Percentiles rank a stretch among this genome's conserved stretches.
phyloP scores from a whole-genome alignment of 2,888 invertebrate genomes.

The Pasiphila rectangulata region DNA sequence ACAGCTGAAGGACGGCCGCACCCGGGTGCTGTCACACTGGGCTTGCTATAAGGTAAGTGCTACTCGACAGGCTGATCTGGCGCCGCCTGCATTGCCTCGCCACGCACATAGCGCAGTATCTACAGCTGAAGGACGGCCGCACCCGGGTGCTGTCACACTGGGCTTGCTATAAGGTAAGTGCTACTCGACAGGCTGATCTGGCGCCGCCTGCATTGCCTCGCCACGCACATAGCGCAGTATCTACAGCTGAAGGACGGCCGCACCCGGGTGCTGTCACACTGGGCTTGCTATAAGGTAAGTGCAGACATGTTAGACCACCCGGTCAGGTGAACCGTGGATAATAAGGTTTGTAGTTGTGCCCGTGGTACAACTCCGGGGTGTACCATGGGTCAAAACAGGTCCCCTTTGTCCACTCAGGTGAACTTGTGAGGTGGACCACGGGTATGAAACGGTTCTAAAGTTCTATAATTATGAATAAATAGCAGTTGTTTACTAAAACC shows the following conservation, averaged over 20 bases:
- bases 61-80: slow-evolving; percentile 93
- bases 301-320: no score
- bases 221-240: slow-evolving; percentile 93
- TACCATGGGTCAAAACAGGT: no score
- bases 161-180: slow-evolving; percentile 97
- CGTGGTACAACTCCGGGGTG: no score
- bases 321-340: no score
- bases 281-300: slow-evolving; percentile 98
- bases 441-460: no score
- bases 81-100: slow-evolving; percentile 95
- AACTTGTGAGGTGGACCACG: no score
- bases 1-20: slow-evolving; percentile 91
- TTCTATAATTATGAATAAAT: no score
- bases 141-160: slow-evolving; percentile 96
- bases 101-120: slow-evolving; percentile 92
- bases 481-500: no score
- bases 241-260: slow-evolving; percentile 92
- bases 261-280: slow-evolving; percentile 94
- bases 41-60: slow-evolving; percentile 96
- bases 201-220: slow-evolving; percentile 93
- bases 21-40: slow-evolving; percentile 96
- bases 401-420: no score
- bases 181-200: slow-evolving; percentile 93
- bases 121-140: slow-evolving; percentile 91
- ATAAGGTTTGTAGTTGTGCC: no score